phyloP scores from a whole-genome alignment of 2,888 invertebrate genomes.

The Cancer borealis region DNA sequence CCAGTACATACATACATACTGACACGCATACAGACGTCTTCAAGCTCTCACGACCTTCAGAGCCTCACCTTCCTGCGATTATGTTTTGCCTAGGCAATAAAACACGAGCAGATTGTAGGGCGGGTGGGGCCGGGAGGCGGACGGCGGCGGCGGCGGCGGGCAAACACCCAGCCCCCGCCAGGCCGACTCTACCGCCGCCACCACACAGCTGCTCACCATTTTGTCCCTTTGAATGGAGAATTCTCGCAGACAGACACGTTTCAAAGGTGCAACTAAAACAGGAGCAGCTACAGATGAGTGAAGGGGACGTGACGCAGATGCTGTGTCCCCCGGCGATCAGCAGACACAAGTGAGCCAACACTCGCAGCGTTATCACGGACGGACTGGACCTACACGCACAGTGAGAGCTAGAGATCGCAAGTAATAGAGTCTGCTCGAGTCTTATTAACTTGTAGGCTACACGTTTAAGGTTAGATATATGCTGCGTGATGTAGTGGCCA shows the following conservation, averaged over 20 bases:
- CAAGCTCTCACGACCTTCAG: constrained; percentile 22
- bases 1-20: constrained; percentile 1
- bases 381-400: constrained; percentile 27
- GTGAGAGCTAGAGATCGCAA: constrained; percentile 33
- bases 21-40: neutral
- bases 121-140: constrained; percentile 35
- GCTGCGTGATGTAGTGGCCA: neutral
- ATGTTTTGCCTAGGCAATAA: constrained; percentile 50
- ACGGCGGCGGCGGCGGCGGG: constrained; percentile 24
- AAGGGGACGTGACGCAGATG: constrained; percentile 6
- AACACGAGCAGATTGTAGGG: constrained; percentile 42
- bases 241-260: constrained; percentile 9
- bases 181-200: neutral
- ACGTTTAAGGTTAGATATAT: neutral
- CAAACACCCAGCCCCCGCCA: neutral
- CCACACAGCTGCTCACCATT: constrained; percentile 33
- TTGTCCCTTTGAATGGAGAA: neutral
- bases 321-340: neutral
- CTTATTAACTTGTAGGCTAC: constrained; percentile 15
- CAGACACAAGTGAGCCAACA: constrained; percentile 5
- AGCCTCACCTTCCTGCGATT: constrained; percentile 44
- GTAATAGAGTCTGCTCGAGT: constrained; percentile 33
- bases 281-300: neutral
- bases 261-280: neutral
- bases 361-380: neutral